Evolutionary conservation across 2,888 invertebrate species (phyloP).

Genomic region (Asteroscopus sphinx): DNA sequence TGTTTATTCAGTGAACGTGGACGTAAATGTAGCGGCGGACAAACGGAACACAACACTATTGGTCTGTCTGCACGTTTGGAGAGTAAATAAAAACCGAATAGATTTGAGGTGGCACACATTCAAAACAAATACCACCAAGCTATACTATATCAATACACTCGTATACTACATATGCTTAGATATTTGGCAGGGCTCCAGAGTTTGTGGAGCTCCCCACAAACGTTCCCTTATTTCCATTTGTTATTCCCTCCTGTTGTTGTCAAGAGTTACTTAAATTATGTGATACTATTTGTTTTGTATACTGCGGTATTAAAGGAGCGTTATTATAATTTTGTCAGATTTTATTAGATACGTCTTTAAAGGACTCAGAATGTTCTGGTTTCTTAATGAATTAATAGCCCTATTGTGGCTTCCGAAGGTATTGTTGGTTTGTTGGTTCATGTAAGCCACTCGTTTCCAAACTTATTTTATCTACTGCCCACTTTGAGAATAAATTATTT

Average conservation of each 20-base stretch:
- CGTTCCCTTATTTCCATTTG: slow-evolving; percentile 70
- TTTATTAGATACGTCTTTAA: slow-evolving; percentile 3
- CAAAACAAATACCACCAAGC: slow-evolving; percentile 69
- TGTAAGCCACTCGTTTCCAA: no score
- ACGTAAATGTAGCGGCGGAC: slow-evolving; percentile 32
- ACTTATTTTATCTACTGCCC: no score
- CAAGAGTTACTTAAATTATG: slow-evolving; percentile 73
- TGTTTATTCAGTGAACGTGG: slow-evolving; percentile 37
- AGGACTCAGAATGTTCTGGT: slow-evolving; percentile 1
- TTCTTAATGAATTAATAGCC: slow-evolving; percentile 1
- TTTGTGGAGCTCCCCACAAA: slow-evolving; percentile 70
- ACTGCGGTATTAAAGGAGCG: slow-evolving; percentile 25
- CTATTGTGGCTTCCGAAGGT: neutral
- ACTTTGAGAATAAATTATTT: no score
- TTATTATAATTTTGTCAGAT: neutral
- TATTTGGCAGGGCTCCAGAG: slow-evolving; percentile 78
- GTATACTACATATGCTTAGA: slow-evolving; percentile 66
- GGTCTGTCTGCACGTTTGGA: slow-evolving; percentile 52
- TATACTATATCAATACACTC: slow-evolving; percentile 56
- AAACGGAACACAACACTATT: slow-evolving; percentile 42
- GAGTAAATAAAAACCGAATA: slow-evolving; percentile 67
- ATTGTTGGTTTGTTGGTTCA: no score
- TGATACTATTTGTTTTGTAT: slow-evolving; percentile 64
- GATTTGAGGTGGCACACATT: slow-evolving; percentile 67
- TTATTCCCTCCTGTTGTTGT: slow-evolving; percentile 75